Percentiles rank a stretch among this genome's conserved stretches.
phyloP scores from a whole-genome alignment of 2,888 invertebrate species.

The Drosophila mercatorum region DNA sequence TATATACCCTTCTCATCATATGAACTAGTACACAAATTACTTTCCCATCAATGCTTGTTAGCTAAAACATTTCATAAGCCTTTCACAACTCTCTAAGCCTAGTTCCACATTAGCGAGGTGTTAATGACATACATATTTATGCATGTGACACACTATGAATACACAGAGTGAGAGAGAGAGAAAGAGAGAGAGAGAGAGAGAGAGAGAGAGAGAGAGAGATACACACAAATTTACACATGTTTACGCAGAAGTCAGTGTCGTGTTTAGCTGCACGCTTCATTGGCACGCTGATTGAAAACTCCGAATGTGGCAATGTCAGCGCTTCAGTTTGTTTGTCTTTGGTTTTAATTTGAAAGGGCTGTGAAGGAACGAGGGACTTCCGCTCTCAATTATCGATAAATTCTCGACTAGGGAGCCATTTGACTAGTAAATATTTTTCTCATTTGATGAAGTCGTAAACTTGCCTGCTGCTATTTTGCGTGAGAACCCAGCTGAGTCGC shows the following conservation, averaged over 20 bases:
- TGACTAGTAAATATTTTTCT: conserved; percentile 12
- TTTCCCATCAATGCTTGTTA: not conserved
- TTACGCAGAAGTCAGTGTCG: conserved; percentile 45
- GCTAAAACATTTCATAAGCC: conserved; percentile 1
- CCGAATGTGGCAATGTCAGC: conserved; percentile 61
- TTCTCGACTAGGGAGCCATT: conserved; percentile 44
- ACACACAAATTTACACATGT: not conserved
- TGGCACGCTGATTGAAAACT: conserved; percentile 78
- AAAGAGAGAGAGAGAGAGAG: no score
- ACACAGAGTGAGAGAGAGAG: not conserved
- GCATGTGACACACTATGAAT: conserved; percentile 7
- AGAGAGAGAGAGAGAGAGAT: no score
- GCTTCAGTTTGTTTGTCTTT: conserved; percentile 54
- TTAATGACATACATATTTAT: conserved; percentile 61
- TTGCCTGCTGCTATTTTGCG: conserved; percentile 66
- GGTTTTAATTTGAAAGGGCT: conserved; percentile 57
- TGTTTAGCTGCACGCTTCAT: conserved; percentile 77
- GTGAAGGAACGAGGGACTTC: conserved; percentile 76
- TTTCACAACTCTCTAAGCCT: conserved; percentile 11
- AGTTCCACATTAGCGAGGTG: conserved; percentile 52
- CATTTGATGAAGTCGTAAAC: conserved; percentile 51
- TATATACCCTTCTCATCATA: not conserved
- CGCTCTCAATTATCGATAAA: conserved; percentile 64
- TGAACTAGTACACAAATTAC: not conserved
- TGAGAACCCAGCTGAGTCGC: conserved; percentile 56